Evolutionary conservation across 2,888 invertebrate species (phyloP).

Genomic region (Notocelia uddmanniana): DNA sequence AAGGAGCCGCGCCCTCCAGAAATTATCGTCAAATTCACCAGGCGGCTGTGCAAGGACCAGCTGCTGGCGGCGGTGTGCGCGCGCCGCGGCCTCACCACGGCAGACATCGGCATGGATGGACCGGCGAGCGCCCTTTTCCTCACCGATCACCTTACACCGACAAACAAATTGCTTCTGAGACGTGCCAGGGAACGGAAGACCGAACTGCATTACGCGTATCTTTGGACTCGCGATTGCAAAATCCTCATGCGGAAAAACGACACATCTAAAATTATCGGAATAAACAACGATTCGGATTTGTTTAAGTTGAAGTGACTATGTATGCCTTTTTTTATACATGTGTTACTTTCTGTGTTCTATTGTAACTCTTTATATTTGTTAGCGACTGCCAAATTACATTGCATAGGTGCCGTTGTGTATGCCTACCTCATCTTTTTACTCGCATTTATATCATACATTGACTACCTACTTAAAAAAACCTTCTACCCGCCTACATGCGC

Average conservation of each 20-base stretch:
- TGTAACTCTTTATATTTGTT: too few relatives aligned
- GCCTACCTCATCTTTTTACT: too few relatives aligned
- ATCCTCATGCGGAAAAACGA: neutral
- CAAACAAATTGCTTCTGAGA: neutral
- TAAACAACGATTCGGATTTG: neutral
- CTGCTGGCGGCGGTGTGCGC: too few relatives aligned
- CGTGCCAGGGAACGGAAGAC: neutral
- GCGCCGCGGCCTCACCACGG: too few relatives aligned
- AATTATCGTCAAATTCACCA: neutral
- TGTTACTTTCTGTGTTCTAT: too few relatives aligned
- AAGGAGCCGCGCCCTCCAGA: neutral
- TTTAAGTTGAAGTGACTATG: neutral
- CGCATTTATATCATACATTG: too few relatives aligned
- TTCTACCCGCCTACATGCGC: too few relatives aligned
- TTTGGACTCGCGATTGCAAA: neutral
- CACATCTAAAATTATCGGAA: neutral
- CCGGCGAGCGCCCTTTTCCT: neutral
- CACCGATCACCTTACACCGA: neutral
- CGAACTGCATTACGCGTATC: neutral
- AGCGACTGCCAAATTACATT: too few relatives aligned
- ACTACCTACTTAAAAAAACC: too few relatives aligned
- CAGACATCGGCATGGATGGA: neutral
- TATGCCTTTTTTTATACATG: neutral
- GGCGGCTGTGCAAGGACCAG: too few relatives aligned
- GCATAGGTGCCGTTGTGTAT: too few relatives aligned